phyloP scores from a whole-genome alignment of 2,113 vertebrate species.

The Xiphorhynchus elegans region DNA sequence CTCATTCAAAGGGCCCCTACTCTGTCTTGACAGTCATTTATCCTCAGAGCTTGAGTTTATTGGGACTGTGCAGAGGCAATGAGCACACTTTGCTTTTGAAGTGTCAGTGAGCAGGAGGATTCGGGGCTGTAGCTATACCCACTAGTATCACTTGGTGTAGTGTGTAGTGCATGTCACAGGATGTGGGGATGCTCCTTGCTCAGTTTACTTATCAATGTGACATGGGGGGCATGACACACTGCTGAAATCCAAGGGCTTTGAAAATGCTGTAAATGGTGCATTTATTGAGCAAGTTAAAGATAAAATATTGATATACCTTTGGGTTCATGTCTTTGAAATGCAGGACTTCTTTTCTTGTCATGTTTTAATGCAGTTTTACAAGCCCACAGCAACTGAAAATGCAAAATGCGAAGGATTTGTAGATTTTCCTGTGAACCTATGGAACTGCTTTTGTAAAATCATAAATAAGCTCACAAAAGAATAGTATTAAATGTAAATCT shows the following conservation, averaged over 20 bases:
- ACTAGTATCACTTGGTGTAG: not conserved
- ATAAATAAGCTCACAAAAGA: not conserved
- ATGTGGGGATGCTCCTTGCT: not conserved
- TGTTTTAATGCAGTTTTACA: not conserved
- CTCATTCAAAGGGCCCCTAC: constrained; percentile 1
- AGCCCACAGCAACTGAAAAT: not conserved
- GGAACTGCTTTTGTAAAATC: not conserved
- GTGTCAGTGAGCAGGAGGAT: not conserved
- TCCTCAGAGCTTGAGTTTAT: not conserved
- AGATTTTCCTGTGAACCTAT: not conserved
- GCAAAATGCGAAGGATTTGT: not conserved
- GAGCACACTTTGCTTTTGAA: constrained; percentile 30
- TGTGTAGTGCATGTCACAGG: rapidly evolving
- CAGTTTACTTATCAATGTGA: not conserved
- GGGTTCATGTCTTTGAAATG: not conserved
- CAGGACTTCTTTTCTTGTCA: not conserved
- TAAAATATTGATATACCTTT: not conserved
- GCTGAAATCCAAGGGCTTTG: not conserved
- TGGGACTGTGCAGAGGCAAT: not conserved
- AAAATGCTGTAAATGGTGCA: not conserved
- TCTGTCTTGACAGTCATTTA: constrained; percentile 18
- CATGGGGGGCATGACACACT: not conserved
- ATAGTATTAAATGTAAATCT: not conserved
- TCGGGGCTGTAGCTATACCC: not conserved
- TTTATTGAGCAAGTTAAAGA: not conserved